Evolutionary conservation across 2,797 vertebrate genomes (phyloP).

Genomic region (Gila robusta): DNA sequence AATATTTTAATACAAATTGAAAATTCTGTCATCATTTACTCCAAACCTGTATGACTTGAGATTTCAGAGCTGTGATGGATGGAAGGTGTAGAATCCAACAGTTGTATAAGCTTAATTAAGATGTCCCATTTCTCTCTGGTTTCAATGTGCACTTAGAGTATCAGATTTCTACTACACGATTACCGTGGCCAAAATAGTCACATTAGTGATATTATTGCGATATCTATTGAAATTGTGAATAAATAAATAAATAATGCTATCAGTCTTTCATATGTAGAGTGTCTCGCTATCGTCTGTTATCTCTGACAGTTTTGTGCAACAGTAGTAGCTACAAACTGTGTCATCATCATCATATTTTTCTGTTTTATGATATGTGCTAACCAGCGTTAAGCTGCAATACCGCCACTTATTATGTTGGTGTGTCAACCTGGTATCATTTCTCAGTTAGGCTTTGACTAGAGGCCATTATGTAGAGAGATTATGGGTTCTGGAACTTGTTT

Average conservation of each 20-base stretch:
- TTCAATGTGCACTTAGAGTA: background rate
- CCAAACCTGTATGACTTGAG: background rate
- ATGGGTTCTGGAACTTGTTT: conserved; percentile 9
- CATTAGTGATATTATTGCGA: background rate
- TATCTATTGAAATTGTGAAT: background rate
- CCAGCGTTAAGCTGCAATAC: background rate
- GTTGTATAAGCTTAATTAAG: background rate
- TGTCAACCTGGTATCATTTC: background rate
- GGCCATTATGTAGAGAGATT: background rate
- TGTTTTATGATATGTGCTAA: background rate
- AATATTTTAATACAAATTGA: background rate
- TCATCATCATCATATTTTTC: background rate
- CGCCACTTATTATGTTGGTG: background rate
- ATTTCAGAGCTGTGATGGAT: background rate
- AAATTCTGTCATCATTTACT: background rate
- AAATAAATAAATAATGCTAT: background rate
- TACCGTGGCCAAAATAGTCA: background rate
- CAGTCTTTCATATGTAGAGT: background rate
- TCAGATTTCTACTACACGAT: background rate
- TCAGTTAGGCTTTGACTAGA: background rate
- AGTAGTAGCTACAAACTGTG: background rate
- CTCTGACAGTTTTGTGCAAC: background rate
- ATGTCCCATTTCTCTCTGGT: background rate
- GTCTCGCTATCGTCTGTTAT: background rate
- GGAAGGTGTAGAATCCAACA: background rate